Base-by-base conservation (phyloP, 2,113 vertebrate species). In the Perccottus glenii region DNA sequence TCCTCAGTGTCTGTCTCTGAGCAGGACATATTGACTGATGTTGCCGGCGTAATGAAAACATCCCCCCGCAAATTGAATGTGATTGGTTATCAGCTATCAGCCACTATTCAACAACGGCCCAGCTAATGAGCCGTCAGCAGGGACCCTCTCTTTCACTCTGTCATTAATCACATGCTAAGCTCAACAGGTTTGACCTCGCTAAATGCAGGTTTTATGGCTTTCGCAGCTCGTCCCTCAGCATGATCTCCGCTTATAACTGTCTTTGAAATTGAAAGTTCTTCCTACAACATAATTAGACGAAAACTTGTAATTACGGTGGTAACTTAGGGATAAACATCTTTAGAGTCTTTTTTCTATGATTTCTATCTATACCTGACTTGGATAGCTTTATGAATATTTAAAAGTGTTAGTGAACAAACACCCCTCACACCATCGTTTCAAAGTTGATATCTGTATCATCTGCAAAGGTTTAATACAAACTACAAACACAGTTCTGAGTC, bases 51-150 rank as follows among this genome's bases (percentile, higher is more conserved):
- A 77, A 83, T 82, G 75, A 82, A 86, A 89, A 85, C 75, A 81
- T 79, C 51, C 67, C 15, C 36, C 63, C 62, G 60, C 70, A 78
- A 84, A 83, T 81, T 77, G 55, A 78, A 78, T 76, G 73, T 83
- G 73, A 89, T 78, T 85, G 77, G 73, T 73, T 83, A 86, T 78
- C 75, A 80, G 66, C 65, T 79, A 70, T 87, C 83, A 65, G 73
- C 60, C 48, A 36, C 58, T 52, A 38, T 72, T 74, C 46, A 78
- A 60, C 76, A 76, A 70, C 71, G 67, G 71, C 59, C 38, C 36
- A 61, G 73, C 50, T 81, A 83, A 80, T 68, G 55, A 86, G 73
- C 67, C 46, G 38, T 53, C 70, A 43, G 61, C 74, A 56, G 44
- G 52, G 2, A 32, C 43, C 38, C 46, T n/a, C 38, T 16, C 16